Conservation (phyloP, 2,113 vertebrate genomes). For the Passer domesticus region DNA sequence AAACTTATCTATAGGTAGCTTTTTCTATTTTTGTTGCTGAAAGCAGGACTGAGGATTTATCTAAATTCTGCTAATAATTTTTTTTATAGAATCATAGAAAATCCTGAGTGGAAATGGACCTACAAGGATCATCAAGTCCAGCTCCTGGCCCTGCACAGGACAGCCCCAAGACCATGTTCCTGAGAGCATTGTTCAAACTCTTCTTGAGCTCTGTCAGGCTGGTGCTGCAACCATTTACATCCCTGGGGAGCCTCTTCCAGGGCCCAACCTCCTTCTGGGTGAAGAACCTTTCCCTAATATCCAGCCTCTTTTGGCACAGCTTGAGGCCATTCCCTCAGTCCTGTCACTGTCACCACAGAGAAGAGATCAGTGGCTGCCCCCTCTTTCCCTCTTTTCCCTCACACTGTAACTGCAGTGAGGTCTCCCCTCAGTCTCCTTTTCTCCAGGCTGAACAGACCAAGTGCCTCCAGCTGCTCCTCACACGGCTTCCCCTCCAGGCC, state of each 20-base stretch:
- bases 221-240: not conserved
- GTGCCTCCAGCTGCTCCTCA: not conserved
- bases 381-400: not conserved
- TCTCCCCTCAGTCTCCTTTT: not conserved
- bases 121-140: not conserved
- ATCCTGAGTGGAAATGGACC: not conserved
- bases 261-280: rapidly evolving
- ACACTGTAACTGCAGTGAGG: rapidly evolving
- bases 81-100: not conserved
- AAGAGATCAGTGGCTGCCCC: not conserved
- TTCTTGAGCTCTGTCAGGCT: not conserved
- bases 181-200: not conserved
- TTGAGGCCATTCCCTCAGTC: not conserved
- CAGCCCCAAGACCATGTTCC: not conserved
- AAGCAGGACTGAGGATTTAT: conserved; percentile 71
- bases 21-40: conserved; percentile 71
- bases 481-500: rapidly evolving
- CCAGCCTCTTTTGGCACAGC: rapidly evolving
- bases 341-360: not conserved
- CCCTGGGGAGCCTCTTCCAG: not conserved
- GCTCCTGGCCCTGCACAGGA: not conserved
- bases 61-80: conserved; percentile 75
- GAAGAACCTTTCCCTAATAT: not conserved
- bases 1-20: conserved; percentile 56
- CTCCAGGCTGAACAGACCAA: not conserved